Base-by-base conservation (phyloP, 2,888 invertebrate species). In the Saturnia pavonia region DNA sequence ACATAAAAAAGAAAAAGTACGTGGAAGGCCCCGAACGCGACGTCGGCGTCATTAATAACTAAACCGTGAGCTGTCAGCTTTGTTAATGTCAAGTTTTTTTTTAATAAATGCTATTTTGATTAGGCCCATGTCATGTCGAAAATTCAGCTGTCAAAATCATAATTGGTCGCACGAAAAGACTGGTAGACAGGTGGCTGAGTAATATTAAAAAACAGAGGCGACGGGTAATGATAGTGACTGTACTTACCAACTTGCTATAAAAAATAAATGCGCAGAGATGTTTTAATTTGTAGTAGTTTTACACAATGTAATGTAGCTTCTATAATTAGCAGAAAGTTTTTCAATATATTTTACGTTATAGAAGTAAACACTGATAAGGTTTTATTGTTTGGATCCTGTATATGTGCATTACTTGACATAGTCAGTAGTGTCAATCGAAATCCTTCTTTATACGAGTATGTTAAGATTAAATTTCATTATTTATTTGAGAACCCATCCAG, bases 71-170 rank as follows among this genome's bases (percentile, higher is more conserved):
- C 93, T 92, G 94, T 93, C 94, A 91, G 89, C 88, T 88, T 88
- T 87, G 89, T 89, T 91, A 90, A 92, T 90, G 90, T 90, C 88
- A 87, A 88, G 88, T 54, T 60, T 91, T 91, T 91, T 84, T 92
- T 89, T 88, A 88, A 91, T 91, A 92, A 94, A 94, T 90, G 92
- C 88, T 94, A 92, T 94, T 94, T 94, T 94, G 95, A 95, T 95
- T 95, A 94, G 94, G 94, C 94, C 94, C 92, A 91, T 91, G 94
- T 94, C 94, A 93, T 92, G 92, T 94, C 89, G 88, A 90, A 93
- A 92, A 93, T 91, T 94, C 89, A 94, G 90, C 94, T 94, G 94
- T 94, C 94, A 93, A 88, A 92, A 91, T 84, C 89, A 88, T 94
- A 94, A 94, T 94, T 94, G 94, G 94, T 92, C 89, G 86, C 88